Percentiles rank a stretch among this genome's conserved stretches.
phyloP scores from a whole-genome alignment of 1,140 invertebrate genomes.

The Octopus sinensis region DNA sequence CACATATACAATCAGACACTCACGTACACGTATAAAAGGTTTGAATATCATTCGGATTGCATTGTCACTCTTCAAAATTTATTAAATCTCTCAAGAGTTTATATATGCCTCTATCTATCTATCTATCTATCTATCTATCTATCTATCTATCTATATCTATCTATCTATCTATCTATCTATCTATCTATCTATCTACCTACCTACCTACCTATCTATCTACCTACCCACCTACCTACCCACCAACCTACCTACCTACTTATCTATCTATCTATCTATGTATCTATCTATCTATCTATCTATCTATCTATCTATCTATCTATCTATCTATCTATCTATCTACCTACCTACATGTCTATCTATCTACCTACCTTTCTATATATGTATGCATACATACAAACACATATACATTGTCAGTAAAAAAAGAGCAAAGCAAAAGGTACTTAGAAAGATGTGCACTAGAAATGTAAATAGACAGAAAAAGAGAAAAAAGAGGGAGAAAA shows the following conservation, averaged over 20 bases:
- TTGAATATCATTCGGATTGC: too few species aligned
- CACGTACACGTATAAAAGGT: too few species aligned
- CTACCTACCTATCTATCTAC: too few species aligned
- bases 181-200: neutral
- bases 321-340: neutral
- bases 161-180: neutral
- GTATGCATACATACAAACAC: neutral
- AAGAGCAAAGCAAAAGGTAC: neutral
- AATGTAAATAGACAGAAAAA: neutral
- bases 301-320: constrained; percentile 11
- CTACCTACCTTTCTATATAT: neutral
- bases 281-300: constrained; percentile 7
- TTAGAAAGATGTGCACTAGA: neutral
- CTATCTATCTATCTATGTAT: too few species aligned
- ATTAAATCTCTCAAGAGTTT: neutral
- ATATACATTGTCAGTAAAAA: neutral
- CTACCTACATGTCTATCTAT: neutral
- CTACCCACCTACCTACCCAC: too few species aligned
- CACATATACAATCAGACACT: neutral
- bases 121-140: neutral
- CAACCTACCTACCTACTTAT: too few species aligned
- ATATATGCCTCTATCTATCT: neutral
- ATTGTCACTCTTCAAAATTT: too few species aligned
- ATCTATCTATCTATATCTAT: neutral
- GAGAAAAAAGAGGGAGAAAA: neutral